Conservation (phyloP, 1,140 invertebrate genomes). For the Brachionus plicatilis region DNA sequence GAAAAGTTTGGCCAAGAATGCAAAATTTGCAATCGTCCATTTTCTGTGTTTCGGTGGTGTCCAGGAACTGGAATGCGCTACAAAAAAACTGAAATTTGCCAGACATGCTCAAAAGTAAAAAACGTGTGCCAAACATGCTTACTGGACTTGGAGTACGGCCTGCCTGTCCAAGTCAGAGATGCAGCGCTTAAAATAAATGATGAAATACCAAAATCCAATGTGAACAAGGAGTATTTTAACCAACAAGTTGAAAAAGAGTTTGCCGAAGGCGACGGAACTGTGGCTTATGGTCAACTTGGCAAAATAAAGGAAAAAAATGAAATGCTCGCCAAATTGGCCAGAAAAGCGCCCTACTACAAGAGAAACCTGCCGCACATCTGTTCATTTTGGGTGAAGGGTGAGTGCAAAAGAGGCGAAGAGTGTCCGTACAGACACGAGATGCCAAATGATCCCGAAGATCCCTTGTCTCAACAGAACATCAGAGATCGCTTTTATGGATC, state of each 20-base stretch:
- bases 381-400: conserved; percentile 99
- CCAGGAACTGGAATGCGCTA: conserved; percentile 96
- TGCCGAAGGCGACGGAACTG: conserved; percentile 1
- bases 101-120: conserved; percentile 94
- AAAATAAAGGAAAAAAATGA: conserved; percentile 64
- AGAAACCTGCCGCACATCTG: conserved; percentile 97
- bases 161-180: conserved; percentile 76
- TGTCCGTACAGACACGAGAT: conserved; percentile 99
- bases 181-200: conserved; percentile 88
- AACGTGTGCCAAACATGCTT: conserved; percentile 99
- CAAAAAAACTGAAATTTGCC: conserved; percentile 99
- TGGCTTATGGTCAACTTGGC: not conserved
- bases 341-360: conserved; percentile 97
- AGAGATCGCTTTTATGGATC: conserved; percentile 95
- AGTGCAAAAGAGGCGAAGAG: conserved; percentile 96
- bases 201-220: conserved; percentile 89
- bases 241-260: conserved; percentile 63
- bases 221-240: conserved; percentile 98
- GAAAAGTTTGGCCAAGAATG: conserved; percentile 98
- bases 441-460: conserved; percentile 98
- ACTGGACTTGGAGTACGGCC: conserved; percentile 85
- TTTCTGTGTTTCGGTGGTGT: conserved; percentile 93
- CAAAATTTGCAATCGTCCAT: conserved; percentile 95
- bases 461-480: conserved; percentile 96
- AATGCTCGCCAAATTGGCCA: conserved; percentile 82